Evolutionary conservation across 2,113 vertebrate species (phyloP).

Genomic region (Mastomys coucha): DNA sequence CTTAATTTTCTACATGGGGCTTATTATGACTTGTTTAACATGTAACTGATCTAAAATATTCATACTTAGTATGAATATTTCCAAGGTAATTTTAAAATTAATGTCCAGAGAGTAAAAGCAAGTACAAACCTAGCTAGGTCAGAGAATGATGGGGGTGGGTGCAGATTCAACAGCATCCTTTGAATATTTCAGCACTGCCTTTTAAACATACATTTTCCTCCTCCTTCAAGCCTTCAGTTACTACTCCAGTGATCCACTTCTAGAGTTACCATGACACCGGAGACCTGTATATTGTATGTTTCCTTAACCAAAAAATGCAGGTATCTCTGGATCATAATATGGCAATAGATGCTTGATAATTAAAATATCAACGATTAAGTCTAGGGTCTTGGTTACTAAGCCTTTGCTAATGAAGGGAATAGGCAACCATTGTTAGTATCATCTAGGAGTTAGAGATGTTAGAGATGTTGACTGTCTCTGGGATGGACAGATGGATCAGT

Average conservation of each 20-base stretch:
- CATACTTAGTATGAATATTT: conserved; percentile 35
- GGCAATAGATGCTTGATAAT: neutral
- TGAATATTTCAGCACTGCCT: neutral
- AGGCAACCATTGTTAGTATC: neutral
- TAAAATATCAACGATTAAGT: neutral
- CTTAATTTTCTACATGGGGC: neutral
- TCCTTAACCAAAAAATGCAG: neutral
- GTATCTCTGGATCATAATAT: conserved; percentile 8
- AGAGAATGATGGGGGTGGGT: neutral
- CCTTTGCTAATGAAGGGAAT: neutral
- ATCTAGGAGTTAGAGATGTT: neutral
- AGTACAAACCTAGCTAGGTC: neutral
- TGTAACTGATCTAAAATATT: conserved; percentile 40
- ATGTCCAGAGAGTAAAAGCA: conserved; percentile 7
- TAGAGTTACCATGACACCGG: neutral
- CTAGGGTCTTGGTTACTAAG: neutral
- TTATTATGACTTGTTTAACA: neutral
- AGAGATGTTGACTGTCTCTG: neutral
- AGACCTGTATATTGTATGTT: neutral
- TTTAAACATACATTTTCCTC: neutral
- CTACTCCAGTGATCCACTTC: neutral
- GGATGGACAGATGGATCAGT: neutral
- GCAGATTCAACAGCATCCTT: neutral
- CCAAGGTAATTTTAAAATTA: conserved; percentile 35
- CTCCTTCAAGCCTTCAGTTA: neutral